Evolutionary conservation across 2,113 vertebrate species (phyloP).

Genomic region (Alouatta palliata): DNA sequence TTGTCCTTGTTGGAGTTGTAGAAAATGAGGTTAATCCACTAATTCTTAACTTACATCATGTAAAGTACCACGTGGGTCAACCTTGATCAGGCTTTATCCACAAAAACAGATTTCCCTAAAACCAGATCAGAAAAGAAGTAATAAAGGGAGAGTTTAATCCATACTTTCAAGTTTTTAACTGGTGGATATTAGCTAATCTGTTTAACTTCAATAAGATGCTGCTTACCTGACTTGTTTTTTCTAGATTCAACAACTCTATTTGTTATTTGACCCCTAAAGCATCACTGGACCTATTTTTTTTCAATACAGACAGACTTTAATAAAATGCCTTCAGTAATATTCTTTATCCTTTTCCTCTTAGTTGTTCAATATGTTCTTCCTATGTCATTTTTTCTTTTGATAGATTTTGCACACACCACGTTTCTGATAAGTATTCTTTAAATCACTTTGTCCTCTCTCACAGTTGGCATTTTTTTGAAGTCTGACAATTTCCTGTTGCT

Average conservation of each 20-base stretch:
- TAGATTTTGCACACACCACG: not conserved
- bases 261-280: constrained; percentile 23
- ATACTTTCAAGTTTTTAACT: constrained; percentile 31
- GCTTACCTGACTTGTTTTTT: constrained; percentile 33
- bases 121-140: not conserved
- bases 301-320: not conserved
- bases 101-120: constrained; percentile 48
- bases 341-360: not conserved
- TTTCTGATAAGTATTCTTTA: constrained; percentile 17
- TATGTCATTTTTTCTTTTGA: not conserved
- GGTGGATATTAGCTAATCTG: constrained; percentile 35
- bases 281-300: not conserved
- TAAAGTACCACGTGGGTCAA: not conserved
- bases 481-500: constrained; percentile 55
- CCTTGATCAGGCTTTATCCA: constrained; percentile 36
- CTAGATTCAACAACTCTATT: not conserved
- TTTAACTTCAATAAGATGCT: not conserved
- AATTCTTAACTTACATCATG: not conserved
- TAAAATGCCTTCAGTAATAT: not conserved
- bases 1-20: not conserved
- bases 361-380: not conserved
- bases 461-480: constrained; percentile 30
- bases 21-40: constrained; percentile 49
- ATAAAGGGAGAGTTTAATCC: not conserved
- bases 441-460: constrained; percentile 30